Evolutionary conservation across 2,113 vertebrate genomes (phyloP).

Genomic region (Hylia prasina): DNA sequence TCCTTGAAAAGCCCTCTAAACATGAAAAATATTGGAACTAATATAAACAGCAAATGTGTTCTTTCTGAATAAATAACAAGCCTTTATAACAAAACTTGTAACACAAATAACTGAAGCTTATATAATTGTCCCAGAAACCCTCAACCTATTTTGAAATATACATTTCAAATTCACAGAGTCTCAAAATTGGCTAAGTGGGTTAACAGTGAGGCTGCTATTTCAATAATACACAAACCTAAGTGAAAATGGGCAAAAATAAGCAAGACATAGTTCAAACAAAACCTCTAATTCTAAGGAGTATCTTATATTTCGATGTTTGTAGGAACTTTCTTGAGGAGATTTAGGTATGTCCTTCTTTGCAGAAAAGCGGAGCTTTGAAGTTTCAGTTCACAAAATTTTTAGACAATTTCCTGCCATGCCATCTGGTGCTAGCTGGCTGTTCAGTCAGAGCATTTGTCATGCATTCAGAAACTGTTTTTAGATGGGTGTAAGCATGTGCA

Average conservation of each 20-base stretch:
- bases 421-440: background rate
- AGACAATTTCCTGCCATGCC: background rate
- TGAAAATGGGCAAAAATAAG: background rate
- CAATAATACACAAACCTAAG: background rate
- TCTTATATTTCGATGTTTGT: background rate
- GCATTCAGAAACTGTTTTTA: constrained; percentile 1
- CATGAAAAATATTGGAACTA: background rate
- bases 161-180: background rate
- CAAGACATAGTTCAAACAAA: background rate
- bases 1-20: background rate
- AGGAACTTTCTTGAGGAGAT: background rate
- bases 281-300: background rate
- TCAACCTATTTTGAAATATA: background rate
- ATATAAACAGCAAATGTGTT: background rate
- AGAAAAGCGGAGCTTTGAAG: background rate
- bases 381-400: background rate
- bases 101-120: background rate
- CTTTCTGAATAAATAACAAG: background rate
- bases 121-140: background rate
- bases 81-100: background rate
- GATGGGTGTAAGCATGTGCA: background rate
- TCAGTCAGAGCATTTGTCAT: background rate
- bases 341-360: background rate
- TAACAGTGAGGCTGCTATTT: background rate
- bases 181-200: background rate